Evolutionary conservation across 1,140 invertebrate genomes (phyloP).

Genomic region (Microplitis mediator): DNA sequence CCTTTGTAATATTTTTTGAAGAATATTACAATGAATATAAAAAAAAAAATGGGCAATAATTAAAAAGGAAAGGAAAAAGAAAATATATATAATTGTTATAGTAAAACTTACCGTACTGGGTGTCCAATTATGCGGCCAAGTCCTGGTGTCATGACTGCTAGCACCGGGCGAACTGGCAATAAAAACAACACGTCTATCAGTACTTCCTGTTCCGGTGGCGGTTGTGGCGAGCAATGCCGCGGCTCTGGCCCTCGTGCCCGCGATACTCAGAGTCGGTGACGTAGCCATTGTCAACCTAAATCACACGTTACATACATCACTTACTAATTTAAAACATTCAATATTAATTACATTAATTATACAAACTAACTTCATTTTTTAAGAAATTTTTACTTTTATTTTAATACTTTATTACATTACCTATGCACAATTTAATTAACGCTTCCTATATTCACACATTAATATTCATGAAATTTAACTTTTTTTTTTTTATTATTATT

Average conservation of each 20-base stretch:
- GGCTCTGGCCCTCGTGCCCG: constrained; percentile 54
- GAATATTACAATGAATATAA: background rate
- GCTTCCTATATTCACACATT: too few species aligned
- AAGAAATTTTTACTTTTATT: too few species aligned
- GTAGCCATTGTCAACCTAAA: constrained; percentile 50
- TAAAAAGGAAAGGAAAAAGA: background rate
- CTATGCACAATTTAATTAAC: too few species aligned
- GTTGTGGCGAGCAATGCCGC: constrained; percentile 52
- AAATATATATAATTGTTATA: too few species aligned
- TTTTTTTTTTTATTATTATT: too few species aligned
- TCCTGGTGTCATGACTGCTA: constrained; percentile 52
- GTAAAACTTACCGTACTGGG: constrained; percentile 53
- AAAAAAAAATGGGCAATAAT: background rate
- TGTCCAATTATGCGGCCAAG: constrained; percentile 61
- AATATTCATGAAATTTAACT: too few species aligned
- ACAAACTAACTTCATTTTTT: too few species aligned
- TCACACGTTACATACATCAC: background rate
- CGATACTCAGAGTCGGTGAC: constrained; percentile 54
- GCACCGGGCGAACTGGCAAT: constrained; percentile 52
- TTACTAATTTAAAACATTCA: constrained; percentile 17
- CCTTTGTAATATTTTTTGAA: background rate
- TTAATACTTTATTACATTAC: too few species aligned
- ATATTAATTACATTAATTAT: constrained; percentile 5
- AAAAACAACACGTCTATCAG: constrained; percentile 56
- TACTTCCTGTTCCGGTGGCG: constrained; percentile 49